Percentiles rank a stretch among this genome's conserved stretches.
Evolutionary conservation across 1,140 invertebrate species (phyloP).

Genomic region (Drosophila pectinifera): DNA sequence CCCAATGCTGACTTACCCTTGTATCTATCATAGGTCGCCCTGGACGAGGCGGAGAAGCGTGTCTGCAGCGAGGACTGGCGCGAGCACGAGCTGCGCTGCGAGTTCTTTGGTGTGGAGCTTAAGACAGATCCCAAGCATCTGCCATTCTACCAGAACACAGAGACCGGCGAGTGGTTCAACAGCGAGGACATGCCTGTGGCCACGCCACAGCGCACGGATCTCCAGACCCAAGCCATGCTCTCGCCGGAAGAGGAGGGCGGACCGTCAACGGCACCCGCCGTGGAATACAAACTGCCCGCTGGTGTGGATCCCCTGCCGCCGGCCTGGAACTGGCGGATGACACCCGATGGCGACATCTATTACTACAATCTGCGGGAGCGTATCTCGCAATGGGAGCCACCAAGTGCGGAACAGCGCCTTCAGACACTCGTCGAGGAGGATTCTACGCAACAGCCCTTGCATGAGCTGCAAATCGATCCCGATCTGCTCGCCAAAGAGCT

Average conservation of each 20-base stretch:
- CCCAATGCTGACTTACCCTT: not conserved
- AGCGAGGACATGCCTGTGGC: constrained; percentile 78
- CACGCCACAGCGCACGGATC: constrained; percentile 79
- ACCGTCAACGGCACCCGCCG: constrained; percentile 30
- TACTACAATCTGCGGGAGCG: constrained; percentile 95
- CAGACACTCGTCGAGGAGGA: constrained; percentile 63
- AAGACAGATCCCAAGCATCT: constrained; percentile 87
- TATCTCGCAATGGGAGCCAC: constrained; percentile 95
- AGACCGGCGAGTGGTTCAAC: constrained; percentile 87
- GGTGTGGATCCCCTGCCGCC: constrained; percentile 89
- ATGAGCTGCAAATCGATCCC: constrained; percentile 42
- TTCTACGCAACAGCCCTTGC: constrained; percentile 26
- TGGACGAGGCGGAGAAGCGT: constrained; percentile 89
- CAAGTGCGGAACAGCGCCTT: constrained; percentile 84
- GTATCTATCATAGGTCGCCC: constrained; percentile 86
- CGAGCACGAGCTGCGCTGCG: constrained; percentile 87
- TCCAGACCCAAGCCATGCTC: constrained; percentile 60
- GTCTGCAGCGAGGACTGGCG: constrained; percentile 87
- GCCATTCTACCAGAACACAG: constrained; percentile 87
- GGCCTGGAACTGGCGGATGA: constrained; percentile 94
- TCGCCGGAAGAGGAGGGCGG: constrained; percentile 80
- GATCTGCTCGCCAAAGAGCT: constrained; percentile 36
- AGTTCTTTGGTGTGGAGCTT: constrained; percentile 87
- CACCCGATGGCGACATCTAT: constrained; percentile 92
- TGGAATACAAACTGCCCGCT: constrained; percentile 85